Base-by-base conservation (phyloP, 2,888 invertebrate genomes). In the Synergus laeviventris region DNA sequence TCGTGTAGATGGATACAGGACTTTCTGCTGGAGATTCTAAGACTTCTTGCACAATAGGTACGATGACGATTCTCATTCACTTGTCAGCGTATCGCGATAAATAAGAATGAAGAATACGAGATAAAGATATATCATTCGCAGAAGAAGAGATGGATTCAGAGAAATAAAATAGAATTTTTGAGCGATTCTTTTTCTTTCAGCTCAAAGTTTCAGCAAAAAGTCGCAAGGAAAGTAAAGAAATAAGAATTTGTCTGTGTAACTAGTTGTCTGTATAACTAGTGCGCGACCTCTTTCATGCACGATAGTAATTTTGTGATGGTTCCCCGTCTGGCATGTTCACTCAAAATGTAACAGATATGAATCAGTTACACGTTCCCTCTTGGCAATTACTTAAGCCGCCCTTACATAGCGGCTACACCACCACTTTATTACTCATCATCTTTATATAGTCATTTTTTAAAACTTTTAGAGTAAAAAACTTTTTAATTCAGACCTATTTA, bases 221-320 rank as follows among this genome's bases (percentile, higher is more conserved):
- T 61, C 36, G n/a, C 36, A 31, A 61, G 16, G n/a, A 61, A 59
- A 59, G 5, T 18, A 16, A 56, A 56, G 21, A 56, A 56, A 56
- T n/a, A n/a, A n/a, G n/a, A n/a, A n/a, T n/a, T n/a, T 2, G 61
- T 5, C 31, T 31, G 31, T 31, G 31, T 31, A 31, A 31, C 31
- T n/a, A n/a, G n/a, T n/a, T 31, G 31, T 31, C 31, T 31, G 31
- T 31, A 31, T 31, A 61, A 61, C 38, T 61, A 36, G 61, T 61
- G n/a, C n/a, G n/a, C n/a, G 62, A 38, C 74, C 56, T 54, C 24
- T 73, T 61, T 49, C 24, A 61, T 77, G 56, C 73, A 49, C 75
- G 74, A 74, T 18, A 36, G 36, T 61, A 31, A 36, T 61, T 61
- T 61, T n/a, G 38, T 61, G 61, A 9, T 61, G n/a, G 31, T 61